phyloP scores from a whole-genome alignment of 1,140 invertebrate genomes.

The Cataglyphis hispanica region DNA sequence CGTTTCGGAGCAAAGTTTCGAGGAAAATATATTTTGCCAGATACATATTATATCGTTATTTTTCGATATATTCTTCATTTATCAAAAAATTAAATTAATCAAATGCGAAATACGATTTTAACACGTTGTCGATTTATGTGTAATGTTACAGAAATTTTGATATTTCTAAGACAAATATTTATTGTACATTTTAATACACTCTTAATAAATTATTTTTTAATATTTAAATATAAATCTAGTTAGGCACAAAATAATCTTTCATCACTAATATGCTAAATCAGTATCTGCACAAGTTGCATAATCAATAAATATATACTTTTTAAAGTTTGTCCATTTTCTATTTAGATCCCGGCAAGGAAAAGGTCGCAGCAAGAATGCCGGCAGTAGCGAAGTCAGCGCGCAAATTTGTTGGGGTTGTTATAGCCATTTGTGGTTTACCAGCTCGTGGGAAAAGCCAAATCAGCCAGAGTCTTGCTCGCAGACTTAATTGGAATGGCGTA shows the following conservation, averaged over 20 bases:
- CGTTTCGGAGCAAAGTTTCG: not conserved
- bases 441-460: constrained; percentile 97
- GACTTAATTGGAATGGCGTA: constrained; percentile 96
- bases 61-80: not conserved
- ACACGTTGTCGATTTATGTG: not conserved
- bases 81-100: not conserved
- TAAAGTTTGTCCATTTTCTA: constrained; percentile 13
- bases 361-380: constrained; percentile 67
- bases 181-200: not conserved
- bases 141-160: not conserved
- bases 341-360: constrained; percentile 80
- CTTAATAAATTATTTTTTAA: not conserved
- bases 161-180: not conserved
- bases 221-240: not conserved
- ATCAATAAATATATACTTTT: not conserved
- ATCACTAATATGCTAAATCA: not conserved
- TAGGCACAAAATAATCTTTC: not conserved
- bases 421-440: constrained; percentile 96
- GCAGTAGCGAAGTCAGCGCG: constrained; percentile 84
- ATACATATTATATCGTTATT: not conserved
- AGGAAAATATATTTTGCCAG: not conserved
- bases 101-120: not conserved
- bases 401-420: constrained; percentile 92
- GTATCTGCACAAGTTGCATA: not conserved
- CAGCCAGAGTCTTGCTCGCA: constrained; percentile 94